Conservation (phyloP, 2,888 invertebrate species). For the Aspidiotus destructor region DNA sequence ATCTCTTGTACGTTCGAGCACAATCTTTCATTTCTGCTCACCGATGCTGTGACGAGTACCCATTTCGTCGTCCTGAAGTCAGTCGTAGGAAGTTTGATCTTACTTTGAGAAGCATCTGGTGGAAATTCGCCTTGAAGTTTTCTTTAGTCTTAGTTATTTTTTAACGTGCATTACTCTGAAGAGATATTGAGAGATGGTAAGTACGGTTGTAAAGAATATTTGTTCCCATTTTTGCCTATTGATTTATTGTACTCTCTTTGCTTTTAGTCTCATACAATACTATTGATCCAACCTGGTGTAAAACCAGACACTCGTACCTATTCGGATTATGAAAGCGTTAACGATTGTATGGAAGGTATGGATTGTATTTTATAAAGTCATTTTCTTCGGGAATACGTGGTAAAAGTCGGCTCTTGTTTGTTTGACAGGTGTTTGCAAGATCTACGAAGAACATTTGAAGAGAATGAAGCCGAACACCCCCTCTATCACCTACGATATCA, state of each 20-base stretch:
- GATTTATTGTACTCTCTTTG: neutral
- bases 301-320: conserved; percentile 95
- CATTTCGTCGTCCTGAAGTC: too few species aligned
- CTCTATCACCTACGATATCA: conserved; percentile 96
- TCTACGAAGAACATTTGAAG: conserved; percentile 97
- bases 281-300: conserved; percentile 85
- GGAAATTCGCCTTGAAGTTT: too few species aligned
- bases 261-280: conserved; percentile 87
- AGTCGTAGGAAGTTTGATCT: too few species aligned
- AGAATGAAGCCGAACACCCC: conserved; percentile 88
- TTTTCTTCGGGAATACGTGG: neutral
- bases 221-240: too few species aligned
- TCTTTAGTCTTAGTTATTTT: too few species aligned
- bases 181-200: too few species aligned
- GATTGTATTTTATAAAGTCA: neutral
- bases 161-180: too few species aligned
- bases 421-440: conserved; percentile 77
- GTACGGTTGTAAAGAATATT: too few species aligned
- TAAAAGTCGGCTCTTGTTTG: neutral
- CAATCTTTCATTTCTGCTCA: too few species aligned
- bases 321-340: conserved; percentile 95
- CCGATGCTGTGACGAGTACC: too few species aligned
- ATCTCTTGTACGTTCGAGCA: too few species aligned
- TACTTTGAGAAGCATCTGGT: too few species aligned
- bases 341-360: conserved; percentile 91